phyloP scores from a whole-genome alignment of 2,888 invertebrate species.

The Drosophila suboccidentalis region DNA sequence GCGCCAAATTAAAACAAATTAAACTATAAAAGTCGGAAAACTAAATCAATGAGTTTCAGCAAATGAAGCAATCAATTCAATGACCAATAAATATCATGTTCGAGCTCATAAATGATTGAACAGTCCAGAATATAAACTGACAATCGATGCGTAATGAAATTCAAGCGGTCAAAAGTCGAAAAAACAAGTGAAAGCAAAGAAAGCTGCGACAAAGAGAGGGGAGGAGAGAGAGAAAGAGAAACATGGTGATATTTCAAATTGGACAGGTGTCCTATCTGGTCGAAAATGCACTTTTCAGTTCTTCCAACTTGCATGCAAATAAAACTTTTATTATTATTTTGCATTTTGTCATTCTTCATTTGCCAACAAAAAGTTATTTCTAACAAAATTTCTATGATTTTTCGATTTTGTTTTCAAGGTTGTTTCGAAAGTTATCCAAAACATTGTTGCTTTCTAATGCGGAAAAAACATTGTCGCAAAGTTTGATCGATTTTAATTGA shows the following conservation, averaged over 20 bases:
- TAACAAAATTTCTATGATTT: constrained; percentile 8
- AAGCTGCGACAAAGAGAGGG: neutral
- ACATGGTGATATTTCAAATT: constrained; percentile 19
- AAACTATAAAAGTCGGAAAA: constrained; percentile 16
- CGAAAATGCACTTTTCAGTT: constrained; percentile 7
- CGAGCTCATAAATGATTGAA: neutral
- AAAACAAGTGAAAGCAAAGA: constrained; percentile 5
- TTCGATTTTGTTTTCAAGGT: constrained; percentile 4
- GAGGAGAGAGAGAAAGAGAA: neutral
- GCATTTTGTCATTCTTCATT: constrained; percentile 1
- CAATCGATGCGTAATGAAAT: neutral
- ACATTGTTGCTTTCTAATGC: constrained; percentile 2
- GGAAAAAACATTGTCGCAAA: constrained; percentile 2
- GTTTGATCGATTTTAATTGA: neutral
- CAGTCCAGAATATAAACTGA: constrained; percentile 6
- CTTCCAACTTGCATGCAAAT: constrained; percentile 1
- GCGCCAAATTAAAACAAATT: constrained; percentile 10
- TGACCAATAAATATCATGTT: neutral
- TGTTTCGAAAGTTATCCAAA: neutral
- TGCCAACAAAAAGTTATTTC: constrained; percentile 4
- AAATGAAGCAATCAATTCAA: constrained; percentile 1
- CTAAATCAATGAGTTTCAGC: constrained; percentile 12
- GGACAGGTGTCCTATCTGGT: constrained; percentile 35
- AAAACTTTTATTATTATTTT: constrained; percentile 30
- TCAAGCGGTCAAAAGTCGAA: neutral